Conservation (phyloP, 2,113 vertebrate genomes). For the Melanerpes aurifrons region DNA sequence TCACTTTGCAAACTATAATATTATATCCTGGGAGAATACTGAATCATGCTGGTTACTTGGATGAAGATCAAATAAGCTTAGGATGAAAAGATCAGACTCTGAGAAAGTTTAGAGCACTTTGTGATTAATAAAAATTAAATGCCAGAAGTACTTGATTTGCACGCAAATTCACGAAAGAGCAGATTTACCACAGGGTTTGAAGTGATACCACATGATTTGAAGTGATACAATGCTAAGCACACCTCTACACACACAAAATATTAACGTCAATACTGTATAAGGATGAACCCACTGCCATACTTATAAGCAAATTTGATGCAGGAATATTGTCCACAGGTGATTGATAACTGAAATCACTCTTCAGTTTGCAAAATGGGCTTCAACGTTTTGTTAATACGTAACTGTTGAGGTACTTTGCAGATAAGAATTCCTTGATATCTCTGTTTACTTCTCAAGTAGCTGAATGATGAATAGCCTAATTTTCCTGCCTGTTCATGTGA, state of each 20-base stretch:
- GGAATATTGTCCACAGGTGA: not conserved
- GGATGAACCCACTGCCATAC: not conserved
- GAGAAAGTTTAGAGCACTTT: conserved; percentile 67
- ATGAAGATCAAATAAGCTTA: conserved; percentile 72
- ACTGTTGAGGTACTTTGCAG: not conserved
- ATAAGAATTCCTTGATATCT: not conserved
- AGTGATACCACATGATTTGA: not conserved
- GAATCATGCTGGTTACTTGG: conserved; percentile 73
- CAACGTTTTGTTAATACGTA: not conserved
- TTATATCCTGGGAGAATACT: conserved; percentile 71
- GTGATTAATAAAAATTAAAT: conserved; percentile 58
- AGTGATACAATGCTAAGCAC: not conserved
- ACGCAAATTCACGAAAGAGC: conserved; percentile 20
- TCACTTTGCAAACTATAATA: conserved; percentile 70
- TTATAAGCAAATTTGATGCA: not conserved
- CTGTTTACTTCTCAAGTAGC: not conserved
- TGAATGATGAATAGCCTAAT: not conserved
- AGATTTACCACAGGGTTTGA: not conserved
- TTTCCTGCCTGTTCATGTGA: not conserved
- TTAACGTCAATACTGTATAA: not conserved
- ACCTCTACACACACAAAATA: not conserved
- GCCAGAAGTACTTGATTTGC: conserved; percentile 33
- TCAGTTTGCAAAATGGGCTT: not conserved
- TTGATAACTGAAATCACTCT: not conserved
- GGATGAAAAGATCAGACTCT: conserved; percentile 69